Conservation (phyloP, 1,140 invertebrate species). For the Calephelis virginiensis region DNA sequence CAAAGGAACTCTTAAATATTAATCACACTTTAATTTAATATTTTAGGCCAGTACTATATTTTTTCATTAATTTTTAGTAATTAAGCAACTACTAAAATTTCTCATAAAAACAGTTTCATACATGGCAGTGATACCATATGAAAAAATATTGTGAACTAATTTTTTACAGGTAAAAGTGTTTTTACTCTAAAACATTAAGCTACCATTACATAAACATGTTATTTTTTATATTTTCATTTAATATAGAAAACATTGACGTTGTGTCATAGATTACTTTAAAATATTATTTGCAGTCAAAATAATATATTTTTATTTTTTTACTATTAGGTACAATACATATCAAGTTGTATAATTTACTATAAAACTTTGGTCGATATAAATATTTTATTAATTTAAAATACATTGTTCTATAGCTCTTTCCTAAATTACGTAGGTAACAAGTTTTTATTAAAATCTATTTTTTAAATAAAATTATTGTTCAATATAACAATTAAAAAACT, state of each 20-base stretch:
- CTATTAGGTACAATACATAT: not conserved
- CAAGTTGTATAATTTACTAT: not conserved
- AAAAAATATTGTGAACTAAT: not conserved
- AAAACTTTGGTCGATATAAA: conserved; percentile 12
- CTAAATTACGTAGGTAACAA: not conserved
- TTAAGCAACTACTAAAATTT: conserved; percentile 25
- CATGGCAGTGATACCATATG: conserved; percentile 27
- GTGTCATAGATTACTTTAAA: not conserved
- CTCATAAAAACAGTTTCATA: conserved; percentile 27
- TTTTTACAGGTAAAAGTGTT: too few species aligned
- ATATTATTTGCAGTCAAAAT: not conserved
- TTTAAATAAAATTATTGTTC: too few species aligned
- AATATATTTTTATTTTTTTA: not conserved
- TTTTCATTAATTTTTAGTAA: too few species aligned
- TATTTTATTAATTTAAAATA: not conserved
- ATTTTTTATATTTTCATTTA: not conserved
- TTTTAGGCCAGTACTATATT: not conserved
- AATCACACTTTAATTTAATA: not conserved
- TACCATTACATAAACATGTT: not conserved
- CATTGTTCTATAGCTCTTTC: not conserved
- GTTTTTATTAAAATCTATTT: too few species aligned
- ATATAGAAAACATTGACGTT: not conserved
- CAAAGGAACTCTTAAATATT: too few species aligned
- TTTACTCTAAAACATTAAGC: too few species aligned
- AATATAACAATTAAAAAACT: too few species aligned